Base-by-base conservation (phyloP, 2,888 invertebrate genomes). In the Xestia sexstrigata region DNA sequence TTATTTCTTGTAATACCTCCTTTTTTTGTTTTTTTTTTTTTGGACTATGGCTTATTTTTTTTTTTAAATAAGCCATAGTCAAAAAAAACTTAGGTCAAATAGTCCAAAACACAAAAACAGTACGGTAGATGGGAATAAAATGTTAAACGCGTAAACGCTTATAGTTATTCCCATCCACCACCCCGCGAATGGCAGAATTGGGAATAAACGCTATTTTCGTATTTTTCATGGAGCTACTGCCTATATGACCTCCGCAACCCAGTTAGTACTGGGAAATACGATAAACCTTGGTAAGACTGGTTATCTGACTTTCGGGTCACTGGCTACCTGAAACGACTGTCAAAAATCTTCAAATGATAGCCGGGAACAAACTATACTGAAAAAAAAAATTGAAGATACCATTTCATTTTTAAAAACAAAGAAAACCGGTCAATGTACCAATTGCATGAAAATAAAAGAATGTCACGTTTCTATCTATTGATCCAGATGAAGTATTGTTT, bases 401-500 rank as follows among this genome's bases (percentile, higher is more conserved):
- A 1, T 60, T 60, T 8, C 15, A 60, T 60, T 58, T 3, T 7
- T 30, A 58, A 58, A 26, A 60, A 20, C 60, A 9, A 39, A 2
- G 9, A 52, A 58, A 35, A 17, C 5, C 30, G 11, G 15, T 55
- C 20, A 39, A 72, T n/a, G 1, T 63, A 26, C 9, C 42, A 13
- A 65, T 58, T 45, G 9, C 26, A 13, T 15, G 23, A 60, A 65
- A 69, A n/a, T 72, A 35, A 52, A 1, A 0, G 1, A 49, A 68
- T 23, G 67, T 75, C 79, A 70, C 70, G 60, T 55, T 52, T 52
- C 15, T 71, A 76, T 62, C 71, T 79, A 87, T 82, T 68, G 75
- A 58, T 76, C 67, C 76, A 70, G 70, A 80, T 87, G 71, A 84
- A 84, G 80, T 83, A 83, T 88, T 88, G 87, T 84, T 87, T 85